A percentile compares a stretch with the other conserved stretches of the same genome.
Evolutionary conservation across 2,888 invertebrate genomes (phyloP).

Genomic region (Drosophila fulvimacula): DNA sequence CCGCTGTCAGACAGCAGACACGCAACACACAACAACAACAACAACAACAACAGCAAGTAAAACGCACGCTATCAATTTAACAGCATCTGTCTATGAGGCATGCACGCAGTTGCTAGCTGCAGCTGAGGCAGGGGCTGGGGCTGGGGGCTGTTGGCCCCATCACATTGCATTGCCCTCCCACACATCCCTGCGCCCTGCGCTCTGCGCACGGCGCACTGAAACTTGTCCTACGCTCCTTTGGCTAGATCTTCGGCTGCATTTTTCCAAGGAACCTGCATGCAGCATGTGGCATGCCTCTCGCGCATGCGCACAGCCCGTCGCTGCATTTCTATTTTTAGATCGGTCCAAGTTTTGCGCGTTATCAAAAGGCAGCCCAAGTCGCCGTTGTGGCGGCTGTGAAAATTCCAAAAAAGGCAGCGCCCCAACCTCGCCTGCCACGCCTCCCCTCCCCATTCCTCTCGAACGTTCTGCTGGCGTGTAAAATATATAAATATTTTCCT

Average conservation of each 20-base stretch:
- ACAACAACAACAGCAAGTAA: slow-evolving; percentile 33
- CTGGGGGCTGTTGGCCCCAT: slow-evolving; percentile 1
- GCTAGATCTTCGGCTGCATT: slow-evolving; percentile 50
- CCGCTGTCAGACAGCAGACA: slow-evolving; percentile 48
- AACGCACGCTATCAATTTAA: slow-evolving; percentile 82
- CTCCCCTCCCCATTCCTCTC: background rate
- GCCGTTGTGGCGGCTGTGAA: slow-evolving; percentile 64
- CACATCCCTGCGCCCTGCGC: slow-evolving; percentile 56
- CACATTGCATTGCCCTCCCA: slow-evolving; percentile 47
- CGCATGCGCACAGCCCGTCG: slow-evolving; percentile 37
- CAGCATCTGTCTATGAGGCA: slow-evolving; percentile 83
- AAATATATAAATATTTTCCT: slow-evolving; percentile 55
- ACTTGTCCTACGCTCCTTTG: slow-evolving; percentile 44
- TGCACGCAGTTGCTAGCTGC: slow-evolving; percentile 29
- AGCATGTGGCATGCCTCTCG: slow-evolving; percentile 47
- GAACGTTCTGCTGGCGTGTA: slow-evolving; percentile 30
- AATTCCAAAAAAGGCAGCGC: slow-evolving; percentile 69
- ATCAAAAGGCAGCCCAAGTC: slow-evolving; percentile 58
- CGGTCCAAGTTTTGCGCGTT: slow-evolving; percentile 53
- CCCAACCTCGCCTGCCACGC: slow-evolving; percentile 29
- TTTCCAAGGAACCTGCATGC: slow-evolving; percentile 76
- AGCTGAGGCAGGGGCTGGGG: slow-evolving; percentile 23
- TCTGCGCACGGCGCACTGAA: slow-evolving; percentile 16
- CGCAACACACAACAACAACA: slow-evolving; percentile 48
- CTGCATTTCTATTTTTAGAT: slow-evolving; percentile 51